Base-by-base conservation (phyloP, 2,113 vertebrate genomes). In the Lepisosteus osseus region DNA sequence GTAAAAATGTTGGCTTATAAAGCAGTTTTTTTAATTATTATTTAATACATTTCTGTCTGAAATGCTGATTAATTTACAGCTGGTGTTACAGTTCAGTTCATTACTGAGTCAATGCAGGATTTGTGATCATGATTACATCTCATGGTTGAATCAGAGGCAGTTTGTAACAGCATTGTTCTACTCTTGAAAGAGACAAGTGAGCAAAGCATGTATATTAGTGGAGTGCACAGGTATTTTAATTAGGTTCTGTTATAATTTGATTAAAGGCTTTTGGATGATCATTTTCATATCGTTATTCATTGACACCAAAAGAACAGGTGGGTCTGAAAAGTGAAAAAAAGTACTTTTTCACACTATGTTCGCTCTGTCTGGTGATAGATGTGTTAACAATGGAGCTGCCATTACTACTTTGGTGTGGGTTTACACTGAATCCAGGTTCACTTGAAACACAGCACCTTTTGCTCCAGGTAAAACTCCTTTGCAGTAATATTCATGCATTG, bases 401-500 rank as follows among this genome's bases (percentile, higher is more conserved):
- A 65, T 73, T 41, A 70, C 74, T 40, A 54, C 63, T 54, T 69
- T 67, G 62, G 70, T 85, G 75, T 80, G 78, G 56, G 79, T 83
- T 89, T 82, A 81, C 83, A 79, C 76, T 80, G 73, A 71, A 63
- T 78, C 77, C 15, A 73, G 80, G 83, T 87, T 88, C 85, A 86
- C 77, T 72, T 86, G 90, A 87, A 92, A 92, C 77, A 76, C 72
- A 3, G 85, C 85, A 88, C 85, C 83, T 78, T 80, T 90, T 76
- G 88, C 88, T 91, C 70, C 77, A 77, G 90, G 88, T 89, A 78
- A 88, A 89, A 83, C 69, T 79, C 9, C 71, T 80, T 79, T 74
- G 9, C 83, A 83, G 85, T 88, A 84, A 90, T 87, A 85, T 90
- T 89, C 85, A 76, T 77, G 82, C 77, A 83, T 89, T 90, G 90